These are phyloP conservation scores for Parthenolecanium corni DNA, from an alignment of 2,888 invertebrate genomes.

Conservation along the genomic window DNA sequence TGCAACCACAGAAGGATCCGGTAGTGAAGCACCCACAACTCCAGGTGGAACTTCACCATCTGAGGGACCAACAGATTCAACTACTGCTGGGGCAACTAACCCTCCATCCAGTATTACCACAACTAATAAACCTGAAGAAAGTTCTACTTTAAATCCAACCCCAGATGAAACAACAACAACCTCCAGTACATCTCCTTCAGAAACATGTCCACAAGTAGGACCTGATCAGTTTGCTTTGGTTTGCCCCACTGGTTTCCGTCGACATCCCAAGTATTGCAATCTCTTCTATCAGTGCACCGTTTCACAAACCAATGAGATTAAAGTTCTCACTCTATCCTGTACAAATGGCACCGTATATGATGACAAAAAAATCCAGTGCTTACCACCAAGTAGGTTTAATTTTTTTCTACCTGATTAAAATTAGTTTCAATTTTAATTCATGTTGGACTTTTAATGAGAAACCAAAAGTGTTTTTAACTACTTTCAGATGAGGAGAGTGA, in stretches of 20 bases:
- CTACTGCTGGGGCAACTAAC: slow-evolving; percentile 25
- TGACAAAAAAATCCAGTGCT: slow-evolving; percentile 58
- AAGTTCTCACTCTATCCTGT: slow-evolving; percentile 61
- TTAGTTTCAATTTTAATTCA: too few relatives aligned
- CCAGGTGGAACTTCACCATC: background rate
- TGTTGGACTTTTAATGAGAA: too few relatives aligned
- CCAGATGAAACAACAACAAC: slow-evolving; percentile 30
- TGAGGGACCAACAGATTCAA: slow-evolving; percentile 22
- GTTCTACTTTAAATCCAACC: slow-evolving; percentile 27
- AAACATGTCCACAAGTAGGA: slow-evolving; percentile 46
- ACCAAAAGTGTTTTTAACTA: too few relatives aligned
- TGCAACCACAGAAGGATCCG: slow-evolving; percentile 29
- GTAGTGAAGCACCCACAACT: slow-evolving; percentile 23
- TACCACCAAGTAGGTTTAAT: slow-evolving; percentile 44
- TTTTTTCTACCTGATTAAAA: too few relatives aligned
- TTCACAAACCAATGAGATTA: slow-evolving; percentile 52
- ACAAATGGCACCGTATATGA: slow-evolving; percentile 66
- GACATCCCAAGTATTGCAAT: slow-evolving; percentile 72
- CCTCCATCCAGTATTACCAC: background rate
- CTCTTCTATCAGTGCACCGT: slow-evolving; percentile 72
- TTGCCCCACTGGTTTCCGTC: slow-evolving; percentile 70
- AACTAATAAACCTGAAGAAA: slow-evolving; percentile 27
- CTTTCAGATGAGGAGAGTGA: too few relatives aligned
- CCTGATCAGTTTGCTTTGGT: slow-evolving; percentile 59
- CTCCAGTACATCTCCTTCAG: slow-evolving; percentile 30